These are phyloP conservation scores for Hemaris fuciformis DNA, from an alignment of 2,888 invertebrate species.

Conservation along the genomic window DNA sequence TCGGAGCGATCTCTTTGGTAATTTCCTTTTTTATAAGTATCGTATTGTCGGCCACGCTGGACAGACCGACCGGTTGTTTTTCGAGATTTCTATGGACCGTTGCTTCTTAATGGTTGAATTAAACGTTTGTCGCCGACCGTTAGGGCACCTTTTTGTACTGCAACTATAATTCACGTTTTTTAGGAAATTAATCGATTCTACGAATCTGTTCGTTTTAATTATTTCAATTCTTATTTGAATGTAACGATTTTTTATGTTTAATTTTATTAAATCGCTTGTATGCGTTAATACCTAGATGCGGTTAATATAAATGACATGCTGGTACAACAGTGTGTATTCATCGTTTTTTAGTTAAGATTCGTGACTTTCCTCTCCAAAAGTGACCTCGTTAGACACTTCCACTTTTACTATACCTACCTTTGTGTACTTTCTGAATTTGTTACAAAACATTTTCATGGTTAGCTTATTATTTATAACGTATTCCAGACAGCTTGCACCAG, in stretches of 20 bases:
- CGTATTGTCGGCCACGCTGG: constrained; percentile 51
- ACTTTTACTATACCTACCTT: background rate
- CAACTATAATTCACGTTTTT: constrained; percentile 29
- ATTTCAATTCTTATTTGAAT: background rate
- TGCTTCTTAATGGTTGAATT: constrained; percentile 56
- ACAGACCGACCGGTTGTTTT: constrained; percentile 50
- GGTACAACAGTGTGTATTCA: background rate
- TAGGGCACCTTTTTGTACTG: constrained; percentile 40
- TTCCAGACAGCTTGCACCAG: too few relatives aligned
- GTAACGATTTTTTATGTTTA: background rate
- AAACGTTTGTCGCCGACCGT: constrained; percentile 45
- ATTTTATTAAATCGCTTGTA: too few relatives aligned
- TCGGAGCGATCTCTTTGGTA: constrained; percentile 54
- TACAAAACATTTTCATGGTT: too few relatives aligned
- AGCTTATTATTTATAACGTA: too few relatives aligned
- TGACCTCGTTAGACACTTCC: background rate
- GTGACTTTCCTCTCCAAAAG: background rate
- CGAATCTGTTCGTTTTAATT: background rate
- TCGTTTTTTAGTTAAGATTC: background rate
- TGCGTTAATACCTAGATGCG: too few relatives aligned
- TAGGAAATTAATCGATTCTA: background rate
- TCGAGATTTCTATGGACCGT: constrained; percentile 54
- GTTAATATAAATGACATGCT: too few relatives aligned
- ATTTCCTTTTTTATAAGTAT: constrained; percentile 40
- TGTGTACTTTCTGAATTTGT: too few relatives aligned